Base-by-base conservation (phyloP, 2,888 invertebrate genomes). In the Aphodius granarius region DNA sequence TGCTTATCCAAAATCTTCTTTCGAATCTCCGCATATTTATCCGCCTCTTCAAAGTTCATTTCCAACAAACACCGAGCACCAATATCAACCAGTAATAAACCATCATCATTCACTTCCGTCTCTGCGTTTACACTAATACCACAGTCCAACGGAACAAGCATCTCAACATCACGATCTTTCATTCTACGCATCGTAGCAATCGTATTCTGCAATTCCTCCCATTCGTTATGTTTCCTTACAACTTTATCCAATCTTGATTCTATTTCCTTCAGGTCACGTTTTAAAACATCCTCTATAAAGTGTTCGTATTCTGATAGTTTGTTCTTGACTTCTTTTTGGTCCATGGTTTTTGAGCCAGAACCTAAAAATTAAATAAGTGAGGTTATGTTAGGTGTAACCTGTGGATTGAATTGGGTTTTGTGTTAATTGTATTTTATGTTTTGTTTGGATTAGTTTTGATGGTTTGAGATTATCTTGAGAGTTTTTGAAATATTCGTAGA, bases 1-100 rank as follows among this genome's bases (percentile, higher is more conserved):
- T 87, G 85, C 76, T 83, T 84, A 72, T 84, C 82, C 71, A 87
- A 76, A 23, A 84, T 79, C 23, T 81, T 85, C 74, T 86, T 79
- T 74, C 86, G 78, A 75, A 87, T 86, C 78, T 84, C 83, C 4
- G 86, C 81, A 82, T 87, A 87, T 78, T 86, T 86, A 74, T 82
- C 80, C 18, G 86, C 86, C 79, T 87, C 87, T 23, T 84, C 83
- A 76, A 83, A 82, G 73, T 86, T 83, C 87, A 87, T 86, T 80
- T 86, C 84, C 72, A 87, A 81, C 63, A 84, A 79, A 79, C 83
- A 85, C 72, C 84, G 83, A 73, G 86, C 83, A 5, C 87, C 87
- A 18, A 87, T 81, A 77, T 83, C 78, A 3, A 87, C 81, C 71
- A 84, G 84, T 18, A 83, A 79, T 18, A 77, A 80, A 73, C 84